Conservation (phyloP, 2,113 vertebrate species). For the Aramus guarauna region DNA sequence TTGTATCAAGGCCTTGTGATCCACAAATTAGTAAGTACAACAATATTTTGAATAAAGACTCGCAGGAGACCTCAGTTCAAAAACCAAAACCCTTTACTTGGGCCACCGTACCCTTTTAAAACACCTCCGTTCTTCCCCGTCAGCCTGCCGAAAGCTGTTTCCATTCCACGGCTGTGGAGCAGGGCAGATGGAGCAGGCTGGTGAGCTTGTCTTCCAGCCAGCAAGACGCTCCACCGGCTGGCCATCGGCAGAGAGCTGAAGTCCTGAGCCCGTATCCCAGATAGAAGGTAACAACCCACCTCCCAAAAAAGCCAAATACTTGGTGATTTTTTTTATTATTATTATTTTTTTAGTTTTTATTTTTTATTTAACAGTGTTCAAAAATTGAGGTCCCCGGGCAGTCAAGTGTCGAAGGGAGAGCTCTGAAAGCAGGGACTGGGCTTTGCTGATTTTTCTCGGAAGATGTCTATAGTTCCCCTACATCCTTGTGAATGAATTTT, state of each 20-base stretch:
- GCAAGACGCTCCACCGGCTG: background rate
- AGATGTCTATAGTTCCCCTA: background rate
- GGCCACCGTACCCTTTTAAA: background rate
- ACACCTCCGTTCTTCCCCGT: background rate
- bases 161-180: background rate
- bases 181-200: background rate
- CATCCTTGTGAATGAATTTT: background rate
- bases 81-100: background rate
- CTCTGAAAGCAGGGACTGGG: background rate
- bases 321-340: background rate
- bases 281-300: background rate
- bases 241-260: background rate
- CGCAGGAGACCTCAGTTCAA: background rate
- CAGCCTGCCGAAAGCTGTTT: background rate
- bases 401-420: background rate
- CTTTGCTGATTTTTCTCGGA: background rate
- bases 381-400: background rate
- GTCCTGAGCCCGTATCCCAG: background rate
- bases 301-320: background rate
- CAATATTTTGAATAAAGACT: background rate
- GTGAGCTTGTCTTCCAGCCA: background rate
- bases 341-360: background rate
- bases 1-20: background rate
- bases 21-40: background rate
- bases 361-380: background rate